Conservation (phyloP, 2,113 vertebrate genomes). For the Synchiropus splendidus region DNA sequence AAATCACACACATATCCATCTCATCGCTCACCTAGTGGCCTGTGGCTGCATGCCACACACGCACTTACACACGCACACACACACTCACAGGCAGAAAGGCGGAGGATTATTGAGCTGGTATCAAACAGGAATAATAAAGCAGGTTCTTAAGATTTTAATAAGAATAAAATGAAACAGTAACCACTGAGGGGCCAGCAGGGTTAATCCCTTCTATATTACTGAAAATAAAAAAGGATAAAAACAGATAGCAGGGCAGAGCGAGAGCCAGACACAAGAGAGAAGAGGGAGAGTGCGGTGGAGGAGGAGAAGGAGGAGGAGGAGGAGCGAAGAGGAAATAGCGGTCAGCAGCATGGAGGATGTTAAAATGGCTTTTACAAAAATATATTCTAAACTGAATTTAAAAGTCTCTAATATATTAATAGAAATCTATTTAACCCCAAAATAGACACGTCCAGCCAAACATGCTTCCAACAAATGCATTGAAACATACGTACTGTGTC, state of each 20-base stretch:
- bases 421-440: conserved; percentile 2
- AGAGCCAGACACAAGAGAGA: conserved; percentile 21
- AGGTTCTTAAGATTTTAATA: conserved; percentile 90
- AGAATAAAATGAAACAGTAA: conserved; percentile 98
- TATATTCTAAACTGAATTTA: conserved; percentile 19
- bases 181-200: conserved; percentile 83
- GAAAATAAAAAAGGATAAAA: conserved; percentile 73
- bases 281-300: background rate
- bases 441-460: too few species aligned
- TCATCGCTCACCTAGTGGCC: conserved; percentile 46
- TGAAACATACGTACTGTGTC: conserved; percentile 7
- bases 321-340: conserved; percentile 21
- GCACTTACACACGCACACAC: conserved; percentile 11
- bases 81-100: conserved; percentile 28
- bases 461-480: conserved; percentile 1
- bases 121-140: conserved; percentile 86
- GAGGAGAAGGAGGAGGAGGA: background rate
- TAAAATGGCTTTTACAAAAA: conserved; percentile 26
- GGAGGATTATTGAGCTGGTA: conserved; percentile 87
- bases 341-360: conserved; percentile 26
- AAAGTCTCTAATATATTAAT: conserved; percentile 21
- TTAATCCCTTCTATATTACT: conserved; percentile 99
- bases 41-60: conserved; percentile 39
- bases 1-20: conserved; percentile 50
- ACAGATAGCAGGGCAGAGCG: conserved; percentile 53